Evolutionary conservation across 2,797 vertebrate genomes (phyloP).

Genomic region (Iguana delicatissima): DNA sequence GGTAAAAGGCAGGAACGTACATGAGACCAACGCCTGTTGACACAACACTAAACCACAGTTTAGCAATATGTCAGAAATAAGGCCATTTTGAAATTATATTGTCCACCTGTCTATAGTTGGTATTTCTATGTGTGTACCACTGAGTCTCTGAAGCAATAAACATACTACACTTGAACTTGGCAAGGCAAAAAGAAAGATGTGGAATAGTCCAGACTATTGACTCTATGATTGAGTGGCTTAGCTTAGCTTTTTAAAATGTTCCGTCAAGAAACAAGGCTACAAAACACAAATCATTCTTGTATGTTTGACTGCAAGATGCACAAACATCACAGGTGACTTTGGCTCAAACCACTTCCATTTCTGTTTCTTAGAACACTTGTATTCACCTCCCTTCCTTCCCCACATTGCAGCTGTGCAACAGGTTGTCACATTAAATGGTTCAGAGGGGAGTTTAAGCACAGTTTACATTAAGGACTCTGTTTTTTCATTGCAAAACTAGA

Average conservation of each 20-base stretch:
- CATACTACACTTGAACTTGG: constrained; percentile 47
- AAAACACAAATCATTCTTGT: constrained; percentile 61
- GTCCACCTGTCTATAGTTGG: not conserved
- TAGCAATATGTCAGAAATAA: not conserved
- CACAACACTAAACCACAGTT: not conserved
- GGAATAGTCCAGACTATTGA: constrained; percentile 21
- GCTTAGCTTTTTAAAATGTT: constrained; percentile 43
- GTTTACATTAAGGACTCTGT: constrained; percentile 28
- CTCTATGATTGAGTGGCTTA: constrained; percentile 29
- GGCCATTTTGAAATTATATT: not conserved
- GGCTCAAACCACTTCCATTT: constrained; percentile 64
- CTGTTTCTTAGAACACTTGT: constrained; percentile 55
- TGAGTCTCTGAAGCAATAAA: constrained; percentile 41
- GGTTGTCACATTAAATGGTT: constrained; percentile 53
- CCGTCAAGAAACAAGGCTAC: constrained; percentile 50
- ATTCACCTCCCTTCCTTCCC: constrained; percentile 5
- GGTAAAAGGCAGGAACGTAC: not conserved
- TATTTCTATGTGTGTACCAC: not conserved
- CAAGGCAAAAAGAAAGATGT: constrained; percentile 25
- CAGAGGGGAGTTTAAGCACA: constrained; percentile 50
- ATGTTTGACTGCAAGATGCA: constrained; percentile 61
- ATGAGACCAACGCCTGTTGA: not conserved
- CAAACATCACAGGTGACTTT: constrained; percentile 61
- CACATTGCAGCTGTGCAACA: constrained; percentile 41
- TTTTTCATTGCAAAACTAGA: constrained; percentile 10